A percentile compares a stretch with the other conserved stretches of the same genome.
Conservation (phyloP, 2,797 vertebrate species). For the Characodon lateralis region DNA sequence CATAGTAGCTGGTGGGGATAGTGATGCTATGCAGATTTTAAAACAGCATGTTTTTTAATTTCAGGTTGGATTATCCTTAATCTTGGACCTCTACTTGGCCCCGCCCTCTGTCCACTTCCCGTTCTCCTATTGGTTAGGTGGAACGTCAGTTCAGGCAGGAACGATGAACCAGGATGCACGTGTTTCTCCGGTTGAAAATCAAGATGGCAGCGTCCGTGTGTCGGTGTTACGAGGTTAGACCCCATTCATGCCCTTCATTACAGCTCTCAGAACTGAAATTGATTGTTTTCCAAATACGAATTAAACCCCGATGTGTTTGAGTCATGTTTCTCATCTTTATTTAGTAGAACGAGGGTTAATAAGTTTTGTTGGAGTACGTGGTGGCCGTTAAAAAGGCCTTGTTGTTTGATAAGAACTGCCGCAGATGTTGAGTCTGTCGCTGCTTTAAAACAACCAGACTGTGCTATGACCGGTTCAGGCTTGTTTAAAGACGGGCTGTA, state of each 20-base stretch:
- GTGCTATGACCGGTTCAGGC: not conserved
- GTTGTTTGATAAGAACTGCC: slow-evolving; percentile 32
- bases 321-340: rapidly evolving
- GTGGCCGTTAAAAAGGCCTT: slow-evolving; percentile 37
- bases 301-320: rapidly evolving
- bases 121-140: slow-evolving; percentile 53
- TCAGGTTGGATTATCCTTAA: slow-evolving; percentile 28
- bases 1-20: not conserved
- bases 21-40: not conserved
- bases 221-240: slow-evolving; percentile 78
- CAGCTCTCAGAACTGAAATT: rapidly evolving
- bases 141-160: slow-evolving; percentile 55
- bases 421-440: not conserved
- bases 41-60: not conserved
- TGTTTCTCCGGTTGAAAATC: slow-evolving; percentile 57
- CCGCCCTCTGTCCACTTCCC: slow-evolving; percentile 29
- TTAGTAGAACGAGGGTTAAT: rapidly evolving
- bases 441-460: not conserved
- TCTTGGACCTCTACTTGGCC: slow-evolving; percentile 16
- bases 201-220: slow-evolving; percentile 82
- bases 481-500: not conserved
- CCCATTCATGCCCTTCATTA: slow-evolving; percentile 26
- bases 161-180: slow-evolving; percentile 53
- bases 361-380: not conserved
- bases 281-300: rapidly evolving